Evolutionary conservation across 1,140 invertebrate genomes (phyloP).

Genomic region (Melipona quadrifasciata): DNA sequence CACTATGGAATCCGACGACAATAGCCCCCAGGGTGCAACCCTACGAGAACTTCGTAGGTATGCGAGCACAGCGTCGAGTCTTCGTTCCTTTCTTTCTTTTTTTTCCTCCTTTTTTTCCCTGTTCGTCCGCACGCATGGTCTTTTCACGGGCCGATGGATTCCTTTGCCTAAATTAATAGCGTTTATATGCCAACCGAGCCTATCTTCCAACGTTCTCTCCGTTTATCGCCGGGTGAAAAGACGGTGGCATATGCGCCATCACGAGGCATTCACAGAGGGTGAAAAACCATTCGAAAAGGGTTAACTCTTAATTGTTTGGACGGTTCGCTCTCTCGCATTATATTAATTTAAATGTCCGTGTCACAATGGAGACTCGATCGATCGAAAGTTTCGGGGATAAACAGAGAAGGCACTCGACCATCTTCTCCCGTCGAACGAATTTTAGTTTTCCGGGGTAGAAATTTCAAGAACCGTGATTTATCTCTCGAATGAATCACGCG

Average conservation of each 20-base stretch:
- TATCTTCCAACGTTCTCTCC: slow-evolving; percentile 56
- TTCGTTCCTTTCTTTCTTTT: slow-evolving; percentile 52
- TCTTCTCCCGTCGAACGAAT: not conserved
- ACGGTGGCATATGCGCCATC: slow-evolving; percentile 68
- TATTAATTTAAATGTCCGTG: slow-evolving; percentile 39
- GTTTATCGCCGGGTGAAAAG: slow-evolving; percentile 32
- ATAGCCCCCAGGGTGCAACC: slow-evolving; percentile 74
- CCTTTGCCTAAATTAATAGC: slow-evolving; percentile 78
- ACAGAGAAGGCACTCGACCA: not conserved
- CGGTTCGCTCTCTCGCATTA: slow-evolving; percentile 4
- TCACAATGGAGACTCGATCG: slow-evolving; percentile 47
- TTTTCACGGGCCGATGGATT: slow-evolving; percentile 78
- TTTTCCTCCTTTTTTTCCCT: slow-evolving; percentile 43
- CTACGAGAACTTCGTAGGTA: slow-evolving; percentile 65
- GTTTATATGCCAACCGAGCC: slow-evolving; percentile 72
- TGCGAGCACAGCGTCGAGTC: slow-evolving; percentile 54
- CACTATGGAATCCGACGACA: slow-evolving; percentile 66
- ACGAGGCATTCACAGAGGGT: slow-evolving; percentile 36
- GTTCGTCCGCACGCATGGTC: slow-evolving; percentile 53
- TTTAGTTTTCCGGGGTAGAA: not conserved
- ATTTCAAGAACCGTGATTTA: not conserved
- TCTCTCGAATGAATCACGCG: not conserved
- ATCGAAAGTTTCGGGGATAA: slow-evolving; percentile 40
- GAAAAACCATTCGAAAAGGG: not conserved
- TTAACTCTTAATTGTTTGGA: not conserved